phyloP scores from a whole-genome alignment of 1,140 invertebrate genomes.

The Aricia agestis region DNA sequence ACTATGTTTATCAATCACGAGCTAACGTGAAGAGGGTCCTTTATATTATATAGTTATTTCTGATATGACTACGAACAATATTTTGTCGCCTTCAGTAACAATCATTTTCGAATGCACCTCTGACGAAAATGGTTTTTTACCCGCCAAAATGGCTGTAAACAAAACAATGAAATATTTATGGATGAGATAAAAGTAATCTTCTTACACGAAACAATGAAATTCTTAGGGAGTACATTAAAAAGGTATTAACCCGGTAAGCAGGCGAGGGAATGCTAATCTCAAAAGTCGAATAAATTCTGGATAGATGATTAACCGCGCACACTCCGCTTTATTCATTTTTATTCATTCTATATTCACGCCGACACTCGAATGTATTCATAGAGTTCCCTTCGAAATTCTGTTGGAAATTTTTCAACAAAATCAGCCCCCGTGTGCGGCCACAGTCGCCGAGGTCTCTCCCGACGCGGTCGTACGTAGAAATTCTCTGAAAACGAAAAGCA shows the following conservation, averaged over 20 bases:
- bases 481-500: not conserved
- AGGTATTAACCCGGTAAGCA: conserved; percentile 16
- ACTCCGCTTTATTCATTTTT: conserved; percentile 55
- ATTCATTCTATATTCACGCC: conserved; percentile 58
- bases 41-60: no score
- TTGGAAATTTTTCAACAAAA: conserved; percentile 48
- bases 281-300: conserved; percentile 46
- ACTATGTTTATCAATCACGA: no score
- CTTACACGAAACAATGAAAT: no score
- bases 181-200: no score
- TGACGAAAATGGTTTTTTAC: no score
- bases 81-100: no score
- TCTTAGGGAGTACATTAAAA: conserved; percentile 3
- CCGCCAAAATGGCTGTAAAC: no score
- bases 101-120: no score
- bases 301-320: conserved; percentile 54
- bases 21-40: no score
- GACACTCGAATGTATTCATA: conserved; percentile 61
- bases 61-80: no score
- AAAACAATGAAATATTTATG: no score
- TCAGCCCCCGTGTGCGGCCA: conserved; percentile 26
- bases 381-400: conserved; percentile 41
- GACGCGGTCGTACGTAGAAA: not conserved
- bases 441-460: conserved; percentile 10
- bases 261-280: conserved; percentile 32